Conservation (phyloP, 2,113 vertebrate species). For the Origma solitaria region DNA sequence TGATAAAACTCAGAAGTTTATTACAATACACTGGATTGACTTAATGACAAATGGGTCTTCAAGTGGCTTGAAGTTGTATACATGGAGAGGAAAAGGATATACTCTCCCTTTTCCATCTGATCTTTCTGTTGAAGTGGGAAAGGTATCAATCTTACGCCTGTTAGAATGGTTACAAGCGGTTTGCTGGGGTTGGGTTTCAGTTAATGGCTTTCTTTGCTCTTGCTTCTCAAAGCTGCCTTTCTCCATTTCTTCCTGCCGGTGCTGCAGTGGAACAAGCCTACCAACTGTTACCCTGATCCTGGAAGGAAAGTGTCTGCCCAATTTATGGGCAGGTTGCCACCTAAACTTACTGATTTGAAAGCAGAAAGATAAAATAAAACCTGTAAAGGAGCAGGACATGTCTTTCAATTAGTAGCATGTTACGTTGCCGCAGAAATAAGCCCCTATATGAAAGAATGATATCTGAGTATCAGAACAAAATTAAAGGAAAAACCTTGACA, state of each 20-base stretch:
- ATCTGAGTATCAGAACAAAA: background rate
- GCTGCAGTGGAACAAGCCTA: background rate
- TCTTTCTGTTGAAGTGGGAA: constrained; percentile 46
- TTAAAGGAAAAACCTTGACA: background rate
- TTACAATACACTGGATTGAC: background rate
- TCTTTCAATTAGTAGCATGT: background rate
- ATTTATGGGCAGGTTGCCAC: background rate
- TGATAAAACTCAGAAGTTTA: background rate
- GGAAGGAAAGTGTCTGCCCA: background rate
- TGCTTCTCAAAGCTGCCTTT: background rate
- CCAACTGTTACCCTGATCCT: background rate
- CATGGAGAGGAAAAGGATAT: constrained; percentile 16
- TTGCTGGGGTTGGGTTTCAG: constrained; percentile 43
- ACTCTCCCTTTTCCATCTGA: constrained; percentile 37
- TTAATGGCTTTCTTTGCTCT: constrained; percentile 47
- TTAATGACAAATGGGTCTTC: constrained; percentile 23
- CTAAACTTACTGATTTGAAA: background rate
- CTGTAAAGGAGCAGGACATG: background rate
- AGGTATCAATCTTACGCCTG: constrained; percentile 52
- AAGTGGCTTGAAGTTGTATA: constrained; percentile 13
- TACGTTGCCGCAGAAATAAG: background rate
- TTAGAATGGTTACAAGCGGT: background rate
- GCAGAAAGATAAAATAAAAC: background rate
- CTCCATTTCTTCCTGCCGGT: background rate
- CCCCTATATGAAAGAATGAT: background rate